These are phyloP conservation scores for Melinopterus prodromus DNA, from an alignment of 2,888 invertebrate species.

Conservation along the genomic window DNA sequence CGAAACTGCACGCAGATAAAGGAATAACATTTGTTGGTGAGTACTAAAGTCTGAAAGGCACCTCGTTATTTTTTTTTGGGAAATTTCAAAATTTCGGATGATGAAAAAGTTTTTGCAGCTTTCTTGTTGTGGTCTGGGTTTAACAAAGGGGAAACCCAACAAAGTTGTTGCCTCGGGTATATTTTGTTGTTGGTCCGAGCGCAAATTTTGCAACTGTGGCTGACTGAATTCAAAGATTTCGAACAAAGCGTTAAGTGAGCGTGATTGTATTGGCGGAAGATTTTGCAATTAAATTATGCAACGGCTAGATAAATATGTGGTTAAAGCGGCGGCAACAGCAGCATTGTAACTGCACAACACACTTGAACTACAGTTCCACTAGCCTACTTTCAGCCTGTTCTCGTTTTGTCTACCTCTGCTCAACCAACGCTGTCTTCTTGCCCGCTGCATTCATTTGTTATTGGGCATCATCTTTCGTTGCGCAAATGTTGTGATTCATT, in stretches of 20 bases:
- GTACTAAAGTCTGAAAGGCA: background rate
- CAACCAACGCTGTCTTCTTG: conserved; percentile 33
- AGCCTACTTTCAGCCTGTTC: conserved; percentile 53
- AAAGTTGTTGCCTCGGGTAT: conserved; percentile 7
- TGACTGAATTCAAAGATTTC: conserved; percentile 16
- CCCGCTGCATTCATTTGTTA: background rate
- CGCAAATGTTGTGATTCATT: background rate
- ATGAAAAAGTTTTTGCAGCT: background rate
- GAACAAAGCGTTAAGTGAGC: conserved; percentile 21
- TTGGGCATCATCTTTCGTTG: conserved; percentile 25
- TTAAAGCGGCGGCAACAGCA: conserved; percentile 20
- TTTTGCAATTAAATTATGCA: conserved; percentile 49
- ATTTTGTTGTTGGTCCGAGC: background rate
- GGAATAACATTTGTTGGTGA: conserved; percentile 7
- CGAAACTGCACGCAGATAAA: conserved; percentile 10
- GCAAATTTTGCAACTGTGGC: background rate
- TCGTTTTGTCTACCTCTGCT: conserved; percentile 33
- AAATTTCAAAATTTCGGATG: background rate
- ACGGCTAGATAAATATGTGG: conserved; percentile 42
- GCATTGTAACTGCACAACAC: conserved; percentile 43
- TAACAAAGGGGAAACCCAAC: no score
- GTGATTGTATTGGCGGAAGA: conserved; percentile 41
- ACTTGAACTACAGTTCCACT: conserved; percentile 54
- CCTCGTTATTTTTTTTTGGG: no score
- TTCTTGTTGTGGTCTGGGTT: background rate